Base-by-base conservation (phyloP, 2,113 vertebrate genomes). In the Electrona antarctica region DNA sequence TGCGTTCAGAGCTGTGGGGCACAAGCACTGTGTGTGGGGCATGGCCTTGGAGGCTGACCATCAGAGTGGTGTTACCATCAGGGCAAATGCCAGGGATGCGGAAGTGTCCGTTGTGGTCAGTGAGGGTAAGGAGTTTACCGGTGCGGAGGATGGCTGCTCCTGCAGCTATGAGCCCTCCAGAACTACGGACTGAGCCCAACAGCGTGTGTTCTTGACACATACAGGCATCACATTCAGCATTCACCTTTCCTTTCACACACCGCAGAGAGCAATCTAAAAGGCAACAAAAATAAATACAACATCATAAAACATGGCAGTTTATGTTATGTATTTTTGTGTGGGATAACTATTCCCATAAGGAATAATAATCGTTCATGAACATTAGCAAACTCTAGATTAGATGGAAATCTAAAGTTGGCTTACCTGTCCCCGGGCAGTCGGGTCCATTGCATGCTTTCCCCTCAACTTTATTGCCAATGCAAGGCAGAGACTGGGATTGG, bases 41-140 rank as follows among this genome's bases (percentile, higher is more conserved):
- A 0, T 98, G 98, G 63, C 95, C 95, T 78, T 92, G 79, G 77
- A 97, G 93, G 60, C 85, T 94, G 72, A 99, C 80, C 54, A 93
- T 94, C 80, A 99, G 83, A 0, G 84, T 90, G 69, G 89, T 95
- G 85, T 94, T 96, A 69, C 95, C 95, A 48, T 99, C 95, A 0
- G 97, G 95, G 56, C 98, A 99, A 76, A 98, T 47, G 15, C 96
- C 96, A 0, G 95, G 94, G 65, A 98, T 86, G 46, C 89, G 93
- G 76, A 99, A 99, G 74, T 90, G 94, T 33, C 98, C 98, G 0
- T 90, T 92, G 68, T 92, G 90, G 82, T 98, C 94, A 0, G 94
- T 94, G 2, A 69, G 76, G 0, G 96, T 96, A 41, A 98, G 87
- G 54, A 95, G 86, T 86, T 94, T 96, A 13, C 88, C 89, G 54